Evolutionary conservation across 2,888 invertebrate species (phyloP), one percentile per base, ranked within the genome.

Genomic region (Stenotaenia linearis): DNA sequence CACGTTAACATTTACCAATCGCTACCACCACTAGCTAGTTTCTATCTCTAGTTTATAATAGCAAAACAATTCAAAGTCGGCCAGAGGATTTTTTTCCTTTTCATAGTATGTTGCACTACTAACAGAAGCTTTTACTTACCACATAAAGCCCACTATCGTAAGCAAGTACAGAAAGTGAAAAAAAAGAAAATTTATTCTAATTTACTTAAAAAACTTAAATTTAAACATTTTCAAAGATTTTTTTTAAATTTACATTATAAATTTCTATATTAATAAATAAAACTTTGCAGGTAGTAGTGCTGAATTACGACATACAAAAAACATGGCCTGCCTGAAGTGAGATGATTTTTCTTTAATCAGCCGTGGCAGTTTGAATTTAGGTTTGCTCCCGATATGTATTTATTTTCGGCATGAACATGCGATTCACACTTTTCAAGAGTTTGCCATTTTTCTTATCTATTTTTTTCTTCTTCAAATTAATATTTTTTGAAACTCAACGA

Each of bases 351-450:
- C 50, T 50, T 50, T 50, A 50, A 50, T n/a, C 50, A 69, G 25
- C 25, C 15, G 25, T 69, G 69, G 69, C 69, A 69, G 69, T 69
- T 69, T 69, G 25, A 69, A 23, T 69, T 69, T 69, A 28, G 69
- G 12, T 69, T 69, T 23, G 69, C 28, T 69, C 69, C 69, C 69
- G 69, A 69, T 69, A 69, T 69, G 69, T 69, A 69, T 10, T 28
- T 45, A n/a, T 45, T 45, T 45, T 45, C 6, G 12, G 69, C 10
- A 28, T 69, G 69, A 12, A 69, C n/a, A 69, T 25, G 28, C 69
- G 25, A 69, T 69, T 69, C 69, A 69, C 69, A 28, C 69, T 25
- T 50, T 25, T 69, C 69, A 69, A 69, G 69, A 69, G 69, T 69
- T 69, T 69, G 69, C 69, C 69, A 25, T 69, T 69, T 69, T 50